phyloP scores from a whole-genome alignment of 2,888 invertebrate species.

The Temnothorax rugatulus region DNA sequence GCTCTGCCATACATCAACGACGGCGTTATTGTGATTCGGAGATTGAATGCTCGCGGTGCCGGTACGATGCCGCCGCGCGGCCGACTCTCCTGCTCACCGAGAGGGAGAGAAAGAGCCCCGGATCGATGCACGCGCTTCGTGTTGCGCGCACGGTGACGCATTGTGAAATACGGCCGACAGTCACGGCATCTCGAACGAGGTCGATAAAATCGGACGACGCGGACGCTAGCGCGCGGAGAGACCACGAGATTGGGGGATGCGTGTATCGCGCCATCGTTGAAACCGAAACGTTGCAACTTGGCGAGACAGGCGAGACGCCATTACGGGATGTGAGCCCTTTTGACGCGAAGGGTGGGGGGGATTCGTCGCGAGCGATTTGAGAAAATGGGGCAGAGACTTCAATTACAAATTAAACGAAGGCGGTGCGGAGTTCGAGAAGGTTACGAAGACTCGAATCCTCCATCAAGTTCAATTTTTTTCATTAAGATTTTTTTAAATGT shows the following conservation, averaged over 20 bases:
- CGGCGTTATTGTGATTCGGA: conserved; percentile 76
- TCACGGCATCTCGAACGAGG: conserved; percentile 55
- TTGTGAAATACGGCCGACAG: conserved; percentile 67
- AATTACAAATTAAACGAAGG: neutral
- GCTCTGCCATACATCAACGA: conserved; percentile 72
- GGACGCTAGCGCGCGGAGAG: conserved; percentile 9
- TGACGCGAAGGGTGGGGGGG: neutral
- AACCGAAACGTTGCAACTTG: conserved; percentile 20
- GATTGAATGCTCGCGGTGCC: conserved; percentile 73
- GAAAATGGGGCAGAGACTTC: neutral
- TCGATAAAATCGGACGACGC: conserved; percentile 58
- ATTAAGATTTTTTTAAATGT: neutral
- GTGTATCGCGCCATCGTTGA: conserved; percentile 21
- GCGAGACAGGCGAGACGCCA: conserved; percentile 24
- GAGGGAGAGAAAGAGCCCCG: conserved; percentile 42
- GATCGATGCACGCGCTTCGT: conserved; percentile 68
- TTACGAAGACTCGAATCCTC: neutral
- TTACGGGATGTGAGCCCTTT: neutral
- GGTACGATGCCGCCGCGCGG: conserved; percentile 64
- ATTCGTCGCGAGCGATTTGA: neutral
- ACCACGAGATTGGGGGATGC: conserved; percentile 48
- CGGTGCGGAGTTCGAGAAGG: neutral
- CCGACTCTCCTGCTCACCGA: conserved; percentile 38
- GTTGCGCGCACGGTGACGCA: conserved; percentile 72
- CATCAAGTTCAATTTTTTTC: neutral